These are phyloP conservation scores for Sturmia bella DNA, from an alignment of 2,888 invertebrate genomes.

Conservation along the genomic window DNA sequence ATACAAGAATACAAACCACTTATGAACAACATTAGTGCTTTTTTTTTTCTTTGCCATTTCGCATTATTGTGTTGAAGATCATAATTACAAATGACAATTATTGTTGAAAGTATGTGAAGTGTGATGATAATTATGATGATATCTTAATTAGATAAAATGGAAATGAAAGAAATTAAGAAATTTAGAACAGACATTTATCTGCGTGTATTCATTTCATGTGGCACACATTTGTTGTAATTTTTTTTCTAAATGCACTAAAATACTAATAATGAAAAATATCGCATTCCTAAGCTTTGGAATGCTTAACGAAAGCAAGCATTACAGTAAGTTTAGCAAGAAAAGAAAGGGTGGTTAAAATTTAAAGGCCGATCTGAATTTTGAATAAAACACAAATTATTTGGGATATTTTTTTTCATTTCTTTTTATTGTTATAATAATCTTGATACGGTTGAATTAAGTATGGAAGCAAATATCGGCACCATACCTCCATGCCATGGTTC, in stretches of 20 bases:
- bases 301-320: too few species aligned
- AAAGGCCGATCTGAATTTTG: too few species aligned
- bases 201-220: conserved; percentile 24
- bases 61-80: conserved; percentile 23
- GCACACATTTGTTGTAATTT: not conserved
- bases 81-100: conserved; percentile 32
- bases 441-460: too few species aligned
- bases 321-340: too few species aligned
- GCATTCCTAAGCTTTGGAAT: too few species aligned
- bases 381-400: too few species aligned
- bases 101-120: not conserved
- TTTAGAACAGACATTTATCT: conserved; percentile 48
- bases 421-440: too few species aligned
- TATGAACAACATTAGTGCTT: not conserved
- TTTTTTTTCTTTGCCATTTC: not conserved
- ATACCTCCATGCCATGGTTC: too few species aligned
- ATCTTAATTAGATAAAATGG: conserved; percentile 46
- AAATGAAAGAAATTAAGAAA: conserved; percentile 18
- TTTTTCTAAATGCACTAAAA: not conserved
- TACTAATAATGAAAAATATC: too few species aligned
- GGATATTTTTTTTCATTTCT: too few species aligned
- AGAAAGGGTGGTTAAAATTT: too few species aligned
- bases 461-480: too few species aligned
- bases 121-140: conserved; percentile 35
- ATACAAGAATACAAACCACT: not conserved